These are phyloP conservation scores for Anthoptus insignis DNA, from an alignment of 2,888 invertebrate species.

Conservation along the genomic window DNA sequence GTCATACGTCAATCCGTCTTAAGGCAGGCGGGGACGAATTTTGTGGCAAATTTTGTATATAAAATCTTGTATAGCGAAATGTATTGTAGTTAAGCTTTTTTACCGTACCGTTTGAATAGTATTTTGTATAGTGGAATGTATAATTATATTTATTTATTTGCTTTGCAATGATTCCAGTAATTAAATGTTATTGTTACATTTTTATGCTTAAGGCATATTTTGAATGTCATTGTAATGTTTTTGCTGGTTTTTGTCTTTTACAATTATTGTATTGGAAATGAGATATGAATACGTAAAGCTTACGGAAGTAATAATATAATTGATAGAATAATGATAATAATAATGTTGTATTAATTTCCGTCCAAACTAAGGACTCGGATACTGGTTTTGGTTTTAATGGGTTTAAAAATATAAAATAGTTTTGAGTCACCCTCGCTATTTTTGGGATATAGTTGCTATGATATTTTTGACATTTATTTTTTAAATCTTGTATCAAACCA, in stretches of 20 bases:
- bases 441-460: no score
- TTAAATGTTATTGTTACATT: background rate
- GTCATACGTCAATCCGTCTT: constrained; percentile 14
- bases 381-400: no score
- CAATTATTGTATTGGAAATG: no score
- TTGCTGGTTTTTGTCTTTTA: background rate
- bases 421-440: no score
- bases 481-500: no score
- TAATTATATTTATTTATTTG: constrained; percentile 15
- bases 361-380: constrained; percentile 5
- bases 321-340: no score
- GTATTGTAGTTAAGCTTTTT: constrained; percentile 19
- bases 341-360: constrained; percentile 27
- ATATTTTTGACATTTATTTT: no score
- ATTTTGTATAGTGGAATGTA: constrained; percentile 21
- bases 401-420: no score
- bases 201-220: background rate
- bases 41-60: constrained; percentile 44
- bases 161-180: constrained; percentile 9
- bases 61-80: background rate
- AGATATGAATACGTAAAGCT: no score
- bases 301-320: no score
- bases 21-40: constrained; percentile 16
- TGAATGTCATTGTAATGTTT: background rate
- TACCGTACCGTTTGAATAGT: constrained; percentile 8